Evolutionary conservation across 2,888 invertebrate species (phyloP), one percentile per base, ranked within the genome.

Genomic region (Abrostola triplasia): DNA sequence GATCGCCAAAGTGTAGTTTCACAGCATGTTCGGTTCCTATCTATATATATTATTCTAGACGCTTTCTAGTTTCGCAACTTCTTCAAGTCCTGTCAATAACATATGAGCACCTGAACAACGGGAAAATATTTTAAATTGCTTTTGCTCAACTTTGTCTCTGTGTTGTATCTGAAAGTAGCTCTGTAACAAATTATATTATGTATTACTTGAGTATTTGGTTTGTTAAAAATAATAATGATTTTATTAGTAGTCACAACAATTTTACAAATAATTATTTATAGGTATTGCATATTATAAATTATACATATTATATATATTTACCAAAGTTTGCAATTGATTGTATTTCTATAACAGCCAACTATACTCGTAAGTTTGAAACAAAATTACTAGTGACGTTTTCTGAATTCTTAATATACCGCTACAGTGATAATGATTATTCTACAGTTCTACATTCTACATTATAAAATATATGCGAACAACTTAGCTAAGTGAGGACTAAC

Each of bases 111-210:
- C 65, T 55, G 75, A 70, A 78, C 62, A 66, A 63, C 52, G 58
- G 48, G 36, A 66, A 67, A 67, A 73, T 70, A 58, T 71, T 72
- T 67, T 42, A 68, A 67, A 70, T 69, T 64, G 63, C 57, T 62
- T 69, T 74, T 62, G 42, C 44, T 64, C 12, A 67, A 68, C 64
- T 64, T 71, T 62, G 59, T 68, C 67, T 76, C 71, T 70, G 74
- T 71, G 67, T 68, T 67, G 69, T 67, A 64, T 74, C 47, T 65
- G 51, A 56, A 59, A 35, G 24, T 24, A 24, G 24, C 1, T 24
- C 42, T 57, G 5, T 55, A 64, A 52, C 47, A 44, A 60, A 56
- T 7, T 47, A 47, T 50, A 42, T 49, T 38, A 52, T 44, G 52
- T 40, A n/a, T n/a, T n/a, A 12, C 44, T 61, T 66, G 50, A 58